Conservation (phyloP, 2,797 vertebrate genomes). For the Halcyon badia region DNA sequence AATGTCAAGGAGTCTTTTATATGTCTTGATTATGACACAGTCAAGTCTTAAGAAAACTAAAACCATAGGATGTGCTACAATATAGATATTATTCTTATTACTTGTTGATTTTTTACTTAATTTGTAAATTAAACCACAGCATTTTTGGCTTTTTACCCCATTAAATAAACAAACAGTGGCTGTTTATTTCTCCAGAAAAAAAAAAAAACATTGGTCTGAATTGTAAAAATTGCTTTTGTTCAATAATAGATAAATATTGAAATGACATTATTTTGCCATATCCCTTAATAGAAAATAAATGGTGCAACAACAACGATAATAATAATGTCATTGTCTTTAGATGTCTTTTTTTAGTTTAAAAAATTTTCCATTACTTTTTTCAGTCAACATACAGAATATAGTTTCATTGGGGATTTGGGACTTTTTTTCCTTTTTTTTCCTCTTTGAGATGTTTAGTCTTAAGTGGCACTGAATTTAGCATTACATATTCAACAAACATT, state of each 20-base stretch:
- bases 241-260: neutral
- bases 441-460: neutral
- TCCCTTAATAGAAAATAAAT: neutral
- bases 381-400: neutral
- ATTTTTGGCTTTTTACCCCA: neutral
- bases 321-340: neutral
- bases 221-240: neutral
- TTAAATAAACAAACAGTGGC: neutral
- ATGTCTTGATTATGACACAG: neutral
- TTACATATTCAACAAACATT: neutral
- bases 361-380: neutral
- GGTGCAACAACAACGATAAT: neutral
- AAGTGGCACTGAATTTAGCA: neutral
- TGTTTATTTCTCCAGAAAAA: neutral
- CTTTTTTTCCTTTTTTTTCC: neutral
- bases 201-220: neutral
- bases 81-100: neutral
- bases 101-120: neutral
- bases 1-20: neutral
- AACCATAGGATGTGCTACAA: neutral
- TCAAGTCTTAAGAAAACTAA: neutral
- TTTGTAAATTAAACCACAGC: neutral
- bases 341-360: neutral
- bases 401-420: neutral
- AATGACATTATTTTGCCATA: neutral